phyloP scores from a whole-genome alignment of 2,113 vertebrate genomes.

The Lipotes vexillifer region DNA sequence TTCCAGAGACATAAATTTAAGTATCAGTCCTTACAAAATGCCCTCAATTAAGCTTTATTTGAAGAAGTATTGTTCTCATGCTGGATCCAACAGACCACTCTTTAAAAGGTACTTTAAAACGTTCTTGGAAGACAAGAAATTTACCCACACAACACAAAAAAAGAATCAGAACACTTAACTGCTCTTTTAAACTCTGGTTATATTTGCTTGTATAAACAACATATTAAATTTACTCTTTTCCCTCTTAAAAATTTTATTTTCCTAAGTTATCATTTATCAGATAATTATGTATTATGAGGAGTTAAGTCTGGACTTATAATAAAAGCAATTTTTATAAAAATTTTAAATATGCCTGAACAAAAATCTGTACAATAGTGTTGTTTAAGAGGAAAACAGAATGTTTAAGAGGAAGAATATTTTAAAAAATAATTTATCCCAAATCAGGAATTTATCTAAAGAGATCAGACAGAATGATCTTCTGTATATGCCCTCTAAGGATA shows the following conservation, averaged over 20 bases:
- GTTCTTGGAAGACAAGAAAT: slow-evolving; percentile 68
- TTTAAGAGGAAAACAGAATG: background rate
- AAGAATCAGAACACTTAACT: slow-evolving; percentile 66
- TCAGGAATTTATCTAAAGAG: background rate
- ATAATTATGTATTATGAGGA: slow-evolving; percentile 67
- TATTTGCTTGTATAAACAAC: slow-evolving; percentile 69
- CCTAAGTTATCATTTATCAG: slow-evolving; percentile 61
- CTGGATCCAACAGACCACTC: slow-evolving; percentile 44
- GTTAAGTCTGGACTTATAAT: slow-evolving; percentile 26
- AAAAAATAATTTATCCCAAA: background rate
- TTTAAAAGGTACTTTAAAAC: slow-evolving; percentile 46
- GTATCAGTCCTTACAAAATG: slow-evolving; percentile 58
- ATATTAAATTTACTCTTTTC: slow-evolving; percentile 70
- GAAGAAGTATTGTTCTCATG: slow-evolving; percentile 42
- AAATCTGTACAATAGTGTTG: background rate
- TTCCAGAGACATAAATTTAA: slow-evolving; percentile 60
- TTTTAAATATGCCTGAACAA: slow-evolving; percentile 35
- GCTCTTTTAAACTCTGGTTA: slow-evolving; percentile 72
- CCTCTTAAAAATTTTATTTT: slow-evolving; percentile 69
- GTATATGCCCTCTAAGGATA: background rate
- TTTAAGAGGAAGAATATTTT: background rate
- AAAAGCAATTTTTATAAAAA: slow-evolving; percentile 57
- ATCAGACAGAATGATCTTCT: background rate
- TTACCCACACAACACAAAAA: slow-evolving; percentile 66
- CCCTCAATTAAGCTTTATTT: background rate